Evolutionary conservation across 2,888 invertebrate genomes (phyloP), one percentile per base, ranked within the genome.

Genomic region (Pyrochroa serraticornis): DNA sequence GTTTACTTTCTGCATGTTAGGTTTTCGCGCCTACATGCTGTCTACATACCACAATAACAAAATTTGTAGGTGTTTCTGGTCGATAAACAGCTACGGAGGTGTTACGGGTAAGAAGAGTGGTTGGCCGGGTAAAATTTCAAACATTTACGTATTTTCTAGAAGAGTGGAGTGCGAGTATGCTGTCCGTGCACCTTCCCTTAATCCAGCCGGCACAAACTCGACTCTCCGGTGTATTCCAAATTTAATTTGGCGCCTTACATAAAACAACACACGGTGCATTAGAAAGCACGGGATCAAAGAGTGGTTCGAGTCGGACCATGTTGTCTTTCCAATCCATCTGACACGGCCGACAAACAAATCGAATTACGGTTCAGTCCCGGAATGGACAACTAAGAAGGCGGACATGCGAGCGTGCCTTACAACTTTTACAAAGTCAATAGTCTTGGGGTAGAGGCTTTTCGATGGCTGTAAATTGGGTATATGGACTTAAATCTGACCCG

Each of bases 321-420:
- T 75, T 75, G 74, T 76, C 75, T 74, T 75, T 75, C 72, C 76
- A 68, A 73, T 73, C 74, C 75, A 75, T 74, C 75, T 74, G 72
- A 70, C 72, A 68, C 69, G 67, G 65, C 68, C 69, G 67, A 69
- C 71, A 70, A 71, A 71, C 73, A 76, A 76, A 76, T 76, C 71
- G 72, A 74, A 75, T 76, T 76, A 76, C 68, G 65, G 65, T 66
- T 68, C 68, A 60, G 68, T 62, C 59, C 65, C 65, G 64, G 71
- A 71, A 71, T 69, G 71, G 72, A 63, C 68, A 66, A 68, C 66
- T 60, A 63, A 68, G 63, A 62, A 60, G 62, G 60, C 58, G 60
- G 61, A 68, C 64, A 66, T 48, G 61, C 44, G 64, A 62, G 60
- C 63, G 62, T 62, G 65, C 61, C 49, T 22, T 8, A 13, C 12